Percentiles rank a stretch among this genome's conserved stretches.
Evolutionary conservation across 2,888 invertebrate genomes (phyloP).

Genomic region (Chloroclystis v-ata): DNA sequence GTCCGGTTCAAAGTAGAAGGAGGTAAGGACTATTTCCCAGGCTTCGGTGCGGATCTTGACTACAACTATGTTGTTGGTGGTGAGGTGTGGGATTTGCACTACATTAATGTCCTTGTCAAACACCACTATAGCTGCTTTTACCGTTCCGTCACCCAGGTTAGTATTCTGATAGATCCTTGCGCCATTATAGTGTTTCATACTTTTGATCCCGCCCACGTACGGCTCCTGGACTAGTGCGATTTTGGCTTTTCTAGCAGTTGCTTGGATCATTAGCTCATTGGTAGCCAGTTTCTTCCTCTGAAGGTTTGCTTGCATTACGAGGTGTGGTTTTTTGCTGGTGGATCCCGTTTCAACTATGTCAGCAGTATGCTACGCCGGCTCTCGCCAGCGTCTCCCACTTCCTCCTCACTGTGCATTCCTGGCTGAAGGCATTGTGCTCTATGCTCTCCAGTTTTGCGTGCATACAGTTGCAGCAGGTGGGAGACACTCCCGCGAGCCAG

Average conservation of each 20-base stretch:
- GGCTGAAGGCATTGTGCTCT: background rate
- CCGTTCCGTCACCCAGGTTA: background rate
- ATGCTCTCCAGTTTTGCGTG: background rate
- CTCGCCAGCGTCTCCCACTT: too few relatives aligned
- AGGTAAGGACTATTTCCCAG: background rate
- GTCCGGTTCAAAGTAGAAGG: conserved; percentile 1
- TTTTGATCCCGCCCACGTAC: too few relatives aligned
- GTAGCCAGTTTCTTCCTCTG: background rate
- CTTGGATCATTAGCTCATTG: background rate
- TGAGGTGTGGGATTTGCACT: background rate
- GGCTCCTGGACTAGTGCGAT: background rate
- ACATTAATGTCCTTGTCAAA: background rate
- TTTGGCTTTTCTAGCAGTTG: background rate
- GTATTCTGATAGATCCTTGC: background rate
- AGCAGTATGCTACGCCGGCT: background rate
- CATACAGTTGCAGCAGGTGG: too few relatives aligned
- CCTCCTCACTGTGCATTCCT: background rate
- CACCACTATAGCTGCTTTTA: conserved; percentile 1
- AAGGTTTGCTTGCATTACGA: background rate
- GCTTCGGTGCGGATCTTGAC: background rate
- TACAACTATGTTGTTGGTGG: too few relatives aligned
- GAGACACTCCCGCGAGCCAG: too few relatives aligned
- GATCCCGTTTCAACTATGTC: background rate
- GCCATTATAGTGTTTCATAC: background rate
- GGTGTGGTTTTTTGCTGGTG: background rate